Conservation (phyloP, 2,113 vertebrate species). For the Sinocyclocheilus anophthalmus region DNA sequence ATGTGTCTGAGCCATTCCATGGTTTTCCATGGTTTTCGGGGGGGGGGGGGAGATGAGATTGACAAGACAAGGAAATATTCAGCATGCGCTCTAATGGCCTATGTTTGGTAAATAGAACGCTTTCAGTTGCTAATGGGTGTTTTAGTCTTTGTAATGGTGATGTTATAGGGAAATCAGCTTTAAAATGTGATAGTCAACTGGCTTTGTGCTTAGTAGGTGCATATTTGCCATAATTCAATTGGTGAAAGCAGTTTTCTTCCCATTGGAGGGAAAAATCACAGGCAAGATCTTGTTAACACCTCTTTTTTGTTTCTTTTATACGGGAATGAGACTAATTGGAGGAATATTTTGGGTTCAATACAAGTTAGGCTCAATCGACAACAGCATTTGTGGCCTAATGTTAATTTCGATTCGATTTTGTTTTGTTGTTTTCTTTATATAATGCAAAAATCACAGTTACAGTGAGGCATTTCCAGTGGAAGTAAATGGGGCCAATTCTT, state of each 20-base stretch:
- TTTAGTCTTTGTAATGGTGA: neutral
- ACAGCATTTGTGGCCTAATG: neutral
- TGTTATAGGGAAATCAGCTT: neutral
- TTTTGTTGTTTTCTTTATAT: neutral
- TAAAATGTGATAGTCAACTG: neutral
- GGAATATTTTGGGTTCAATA: neutral
- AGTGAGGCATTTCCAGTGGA: neutral
- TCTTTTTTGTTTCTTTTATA: neutral
- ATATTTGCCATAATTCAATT: neutral
- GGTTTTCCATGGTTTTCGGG: neutral
- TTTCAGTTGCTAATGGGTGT: slow-evolving; percentile 6
- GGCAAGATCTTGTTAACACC: neutral
- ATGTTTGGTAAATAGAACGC: neutral
- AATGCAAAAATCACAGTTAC: neutral
- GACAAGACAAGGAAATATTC: slow-evolving; percentile 34
- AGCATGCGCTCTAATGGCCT: slow-evolving; percentile 45
- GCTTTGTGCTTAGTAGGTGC: neutral
- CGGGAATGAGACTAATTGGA: neutral
- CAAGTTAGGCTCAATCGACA: neutral
- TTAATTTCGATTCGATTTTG: neutral
- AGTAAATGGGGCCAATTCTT: neutral
- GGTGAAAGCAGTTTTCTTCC: neutral
- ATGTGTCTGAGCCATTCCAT: slow-evolving; percentile 44
- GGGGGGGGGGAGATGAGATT: neutral
- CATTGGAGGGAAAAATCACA: neutral